Conservation (phyloP, 1,140 invertebrate genomes). For the Orchestia grillus region DNA sequence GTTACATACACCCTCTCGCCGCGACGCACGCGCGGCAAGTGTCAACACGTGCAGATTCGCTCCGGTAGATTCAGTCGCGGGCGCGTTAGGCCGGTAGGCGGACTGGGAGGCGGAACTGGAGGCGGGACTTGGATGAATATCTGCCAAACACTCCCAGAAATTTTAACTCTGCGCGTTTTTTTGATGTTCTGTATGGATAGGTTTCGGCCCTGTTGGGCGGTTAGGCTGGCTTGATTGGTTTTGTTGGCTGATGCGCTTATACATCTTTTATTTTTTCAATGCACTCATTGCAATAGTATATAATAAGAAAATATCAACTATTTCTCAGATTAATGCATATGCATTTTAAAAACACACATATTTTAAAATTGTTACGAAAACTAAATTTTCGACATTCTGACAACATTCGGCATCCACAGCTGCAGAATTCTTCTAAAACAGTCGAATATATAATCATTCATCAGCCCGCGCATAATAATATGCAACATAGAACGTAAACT, state of each 20-base stretch:
- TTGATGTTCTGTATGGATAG: slow-evolving; percentile 54
- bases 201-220: slow-evolving; percentile 51
- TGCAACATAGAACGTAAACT: slow-evolving; percentile 56
- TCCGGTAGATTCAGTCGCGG: slow-evolving; percentile 6
- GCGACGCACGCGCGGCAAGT: slow-evolving; percentile 49
- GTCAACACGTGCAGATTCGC: slow-evolving; percentile 25
- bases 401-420: slow-evolving; percentile 40
- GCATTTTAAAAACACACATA: neutral
- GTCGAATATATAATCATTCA: slow-evolving; percentile 56
- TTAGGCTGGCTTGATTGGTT: slow-evolving; percentile 56
- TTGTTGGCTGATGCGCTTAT: slow-evolving; percentile 56
- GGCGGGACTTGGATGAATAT: slow-evolving; percentile 17
- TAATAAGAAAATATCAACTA: neutral
- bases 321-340: neutral
- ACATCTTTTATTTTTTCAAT: slow-evolving; percentile 55
- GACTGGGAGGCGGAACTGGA: neutral
- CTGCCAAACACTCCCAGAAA: slow-evolving; percentile 50
- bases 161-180: slow-evolving; percentile 43
- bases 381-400: neutral
- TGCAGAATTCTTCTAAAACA: slow-evolving; percentile 46
- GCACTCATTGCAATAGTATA: slow-evolving; percentile 39
- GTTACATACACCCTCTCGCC: neutral
- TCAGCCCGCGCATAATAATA: slow-evolving; percentile 50
- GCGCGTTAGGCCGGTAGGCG: slow-evolving; percentile 35
- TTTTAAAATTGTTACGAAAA: neutral